Evolutionary conservation across 2,797 vertebrate genomes (phyloP), one percentile per base, ranked within the genome.

Genomic region (Remorina albescens): DNA sequence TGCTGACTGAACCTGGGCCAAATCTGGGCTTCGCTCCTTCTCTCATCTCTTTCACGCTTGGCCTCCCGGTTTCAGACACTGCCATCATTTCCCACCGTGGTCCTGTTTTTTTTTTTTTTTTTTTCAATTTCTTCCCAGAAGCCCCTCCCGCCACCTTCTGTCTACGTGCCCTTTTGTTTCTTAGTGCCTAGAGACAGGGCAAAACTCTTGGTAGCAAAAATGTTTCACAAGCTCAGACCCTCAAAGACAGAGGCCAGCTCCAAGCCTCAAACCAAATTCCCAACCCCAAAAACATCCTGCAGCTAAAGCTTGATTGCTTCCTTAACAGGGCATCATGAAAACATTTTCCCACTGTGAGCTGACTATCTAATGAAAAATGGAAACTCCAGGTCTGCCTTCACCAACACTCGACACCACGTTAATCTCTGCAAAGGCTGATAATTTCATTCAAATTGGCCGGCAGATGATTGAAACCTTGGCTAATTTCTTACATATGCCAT

Each of bases 1-100:
- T 60, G 42, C 64, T 21, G 83, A 91, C 85, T 92, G 91, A 91
- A 92, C 88, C 78, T 37, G 30, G 63, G 90, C 89, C 91, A 92
- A 92, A 91, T 88, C 84, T 75, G 46, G 65, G 74, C 73, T 86
- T 86, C 81, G 71, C 70, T 84, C 74, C 53, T 78, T 81, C 85
- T 81, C 83, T 91, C 84, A 76, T 89, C 72, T 74, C 50, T 74
- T 90, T 92, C 80, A 86, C 84, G 88, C 89, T 86, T 85, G 88
- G 87, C 74, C 76, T 89, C 77, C 78, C 88, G 75, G 78, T 93
- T 91, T 92, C 82, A 92, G 78, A 91, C 56, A 39, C 72, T 70
- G 77, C 63, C 64, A 70, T 87, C 76, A 76, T 74, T 79, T 86
- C 84, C 67, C 71, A 67, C 67, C 60, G 64, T 32, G 37, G 8